Conservation (phyloP, 30 jellyfish, hydroid and myxozoan species). For the Aurelia coerulea region DNA sequence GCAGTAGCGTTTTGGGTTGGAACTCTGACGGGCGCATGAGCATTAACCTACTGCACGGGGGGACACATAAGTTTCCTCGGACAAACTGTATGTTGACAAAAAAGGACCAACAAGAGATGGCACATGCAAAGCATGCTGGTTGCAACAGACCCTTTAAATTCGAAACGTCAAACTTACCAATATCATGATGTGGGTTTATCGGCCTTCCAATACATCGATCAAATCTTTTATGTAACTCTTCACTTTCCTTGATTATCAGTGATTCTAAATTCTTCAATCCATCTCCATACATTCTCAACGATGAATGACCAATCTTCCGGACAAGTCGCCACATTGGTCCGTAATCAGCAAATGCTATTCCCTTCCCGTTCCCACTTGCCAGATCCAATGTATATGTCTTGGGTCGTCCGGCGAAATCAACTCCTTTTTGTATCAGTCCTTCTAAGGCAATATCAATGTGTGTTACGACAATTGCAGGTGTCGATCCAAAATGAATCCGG, state of each 20-base stretch:
- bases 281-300: slow-evolving; percentile 85
- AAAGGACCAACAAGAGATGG: no score
- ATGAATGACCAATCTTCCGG: slow-evolving; percentile 86
- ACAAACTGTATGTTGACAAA: no score
- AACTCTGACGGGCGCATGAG: no score
- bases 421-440: slow-evolving; percentile 80
- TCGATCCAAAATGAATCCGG: slow-evolving; percentile 77
- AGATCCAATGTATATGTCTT: slow-evolving; percentile 76
- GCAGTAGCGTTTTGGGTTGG: no score
- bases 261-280: slow-evolving; percentile 77
- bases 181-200: slow-evolving; percentile 72
- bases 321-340: slow-evolving; percentile 89
- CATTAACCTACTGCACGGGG: no score
- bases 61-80: no score
- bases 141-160: no score
- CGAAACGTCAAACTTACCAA: slow-evolving; percentile 49
- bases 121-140: no score
- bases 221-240: slow-evolving; percentile 81
- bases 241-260: slow-evolving; percentile 72
- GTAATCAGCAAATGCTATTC: slow-evolving; percentile 90
- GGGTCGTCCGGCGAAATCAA: slow-evolving; percentile 89
- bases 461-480: slow-evolving; percentile 73
- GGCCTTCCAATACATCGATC: slow-evolving; percentile 54
- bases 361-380: slow-evolving; percentile 83
- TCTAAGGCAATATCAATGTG: slow-evolving; percentile 73